phyloP scores from a whole-genome alignment of 2,113 vertebrate genomes.

The Riparia riparia region DNA sequence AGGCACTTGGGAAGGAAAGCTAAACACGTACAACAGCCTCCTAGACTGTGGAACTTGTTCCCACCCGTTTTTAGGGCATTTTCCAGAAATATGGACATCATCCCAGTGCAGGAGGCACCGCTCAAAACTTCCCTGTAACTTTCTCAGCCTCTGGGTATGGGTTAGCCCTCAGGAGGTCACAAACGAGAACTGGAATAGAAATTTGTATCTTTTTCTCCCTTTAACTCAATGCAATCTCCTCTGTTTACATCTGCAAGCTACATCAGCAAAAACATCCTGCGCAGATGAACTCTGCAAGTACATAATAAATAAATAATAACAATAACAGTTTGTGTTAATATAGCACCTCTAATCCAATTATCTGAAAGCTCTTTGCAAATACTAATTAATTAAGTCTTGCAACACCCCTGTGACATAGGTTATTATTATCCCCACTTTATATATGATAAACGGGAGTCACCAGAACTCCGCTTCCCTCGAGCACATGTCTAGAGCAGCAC shows the following conservation, averaged over 20 bases:
- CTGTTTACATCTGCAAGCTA: conserved; percentile 16
- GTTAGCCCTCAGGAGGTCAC: background rate
- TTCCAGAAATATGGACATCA: background rate
- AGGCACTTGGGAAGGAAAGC: background rate
- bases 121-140: background rate
- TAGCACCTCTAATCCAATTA: conserved; percentile 72
- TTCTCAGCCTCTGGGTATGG: background rate
- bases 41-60: background rate
- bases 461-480: background rate
- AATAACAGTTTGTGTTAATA: conserved; percentile 66
- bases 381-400: conserved; percentile 68
- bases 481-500: accelerated
- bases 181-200: background rate
- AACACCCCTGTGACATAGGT: conserved; percentile 61
- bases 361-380: conserved; percentile 68
- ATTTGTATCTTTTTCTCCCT: background rate
- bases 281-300: conserved; percentile 25
- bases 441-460: conserved; percentile 32
- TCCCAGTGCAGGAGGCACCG: background rate
- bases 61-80: background rate
- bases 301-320: conserved; percentile 73
- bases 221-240: background rate
- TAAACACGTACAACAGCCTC: background rate
- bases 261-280: conserved; percentile 39
- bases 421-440: conserved; percentile 55